Percentiles rank a stretch among this genome's conserved stretches.
Conservation (phyloP, 2,113 vertebrate species). For the Stictonetta naevosa region DNA sequence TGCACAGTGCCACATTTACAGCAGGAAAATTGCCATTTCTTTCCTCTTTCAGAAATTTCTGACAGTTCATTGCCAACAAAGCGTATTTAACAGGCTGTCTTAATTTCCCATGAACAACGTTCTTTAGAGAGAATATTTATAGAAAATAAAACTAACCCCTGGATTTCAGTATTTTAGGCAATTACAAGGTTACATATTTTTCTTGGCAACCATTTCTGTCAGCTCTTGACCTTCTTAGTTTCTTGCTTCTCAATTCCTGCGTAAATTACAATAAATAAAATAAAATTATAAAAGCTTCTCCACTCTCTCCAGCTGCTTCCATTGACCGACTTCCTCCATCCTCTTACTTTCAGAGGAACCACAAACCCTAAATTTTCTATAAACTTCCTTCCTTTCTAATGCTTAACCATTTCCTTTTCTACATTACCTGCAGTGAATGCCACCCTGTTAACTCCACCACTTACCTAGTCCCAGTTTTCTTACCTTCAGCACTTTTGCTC, state of each 20-base stretch:
- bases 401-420: neutral
- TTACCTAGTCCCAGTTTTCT: neutral
- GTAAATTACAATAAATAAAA: neutral
- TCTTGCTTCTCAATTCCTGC: neutral
- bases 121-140: neutral
- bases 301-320: neutral
- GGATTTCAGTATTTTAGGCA: neutral
- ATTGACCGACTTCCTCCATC: neutral
- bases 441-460: too few species aligned
- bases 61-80: neutral
- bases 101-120: neutral
- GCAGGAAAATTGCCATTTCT: neutral
- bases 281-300: neutral
- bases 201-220: neutral
- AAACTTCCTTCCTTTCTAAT: neutral
- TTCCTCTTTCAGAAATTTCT: neutral
- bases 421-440: neutral
- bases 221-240: neutral
- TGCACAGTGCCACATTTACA: neutral
- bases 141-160: neutral
- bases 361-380: neutral
- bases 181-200: neutral
- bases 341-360: neutral
- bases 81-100: neutral
- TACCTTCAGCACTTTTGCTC: neutral